Conservation (phyloP, 1,140 invertebrate genomes). For the Drosophila rufa region DNA sequence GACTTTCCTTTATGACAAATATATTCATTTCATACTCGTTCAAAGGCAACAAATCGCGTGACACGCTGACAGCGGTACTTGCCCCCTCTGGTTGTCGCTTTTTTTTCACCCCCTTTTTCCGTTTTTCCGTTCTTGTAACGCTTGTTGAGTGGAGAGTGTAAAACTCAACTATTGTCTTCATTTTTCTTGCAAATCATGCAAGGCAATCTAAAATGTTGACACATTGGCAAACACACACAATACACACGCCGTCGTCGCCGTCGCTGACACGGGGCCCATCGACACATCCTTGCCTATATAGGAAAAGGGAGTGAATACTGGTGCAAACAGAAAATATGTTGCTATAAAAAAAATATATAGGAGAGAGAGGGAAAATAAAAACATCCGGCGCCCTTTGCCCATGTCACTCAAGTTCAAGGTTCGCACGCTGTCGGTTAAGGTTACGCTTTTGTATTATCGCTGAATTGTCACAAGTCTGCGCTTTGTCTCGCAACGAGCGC, state of each 20-base stretch:
- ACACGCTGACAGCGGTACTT: constrained; percentile 69
- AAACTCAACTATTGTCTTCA: constrained; percentile 81
- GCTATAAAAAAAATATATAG: not conserved
- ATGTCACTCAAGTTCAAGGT: constrained; percentile 81
- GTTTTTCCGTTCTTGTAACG: constrained; percentile 9
- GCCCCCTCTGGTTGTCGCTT: constrained; percentile 13
- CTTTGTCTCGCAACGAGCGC: constrained; percentile 66
- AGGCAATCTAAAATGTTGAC: constrained; percentile 80
- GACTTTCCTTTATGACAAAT: constrained; percentile 77
- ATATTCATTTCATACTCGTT: constrained; percentile 80
- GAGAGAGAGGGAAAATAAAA: constrained; percentile 16
- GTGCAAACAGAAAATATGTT: constrained; percentile 12
- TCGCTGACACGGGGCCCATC: constrained; percentile 40
- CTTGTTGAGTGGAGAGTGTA: constrained; percentile 61
- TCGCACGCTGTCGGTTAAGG: constrained; percentile 65
- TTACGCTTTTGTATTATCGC: constrained; percentile 58
- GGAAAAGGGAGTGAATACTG: constrained; percentile 3
- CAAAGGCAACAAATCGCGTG: constrained; percentile 76
- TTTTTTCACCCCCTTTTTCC: not conserved
- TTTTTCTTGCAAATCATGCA: constrained; percentile 83
- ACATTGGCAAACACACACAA: constrained; percentile 62
- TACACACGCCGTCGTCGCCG: not conserved
- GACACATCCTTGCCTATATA: constrained; percentile 32
- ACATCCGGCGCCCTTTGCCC: constrained; percentile 30
- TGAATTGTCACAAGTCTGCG: constrained; percentile 63